phyloP scores from a whole-genome alignment of 2,113 vertebrate species.

The Mirounga angustirostris region DNA sequence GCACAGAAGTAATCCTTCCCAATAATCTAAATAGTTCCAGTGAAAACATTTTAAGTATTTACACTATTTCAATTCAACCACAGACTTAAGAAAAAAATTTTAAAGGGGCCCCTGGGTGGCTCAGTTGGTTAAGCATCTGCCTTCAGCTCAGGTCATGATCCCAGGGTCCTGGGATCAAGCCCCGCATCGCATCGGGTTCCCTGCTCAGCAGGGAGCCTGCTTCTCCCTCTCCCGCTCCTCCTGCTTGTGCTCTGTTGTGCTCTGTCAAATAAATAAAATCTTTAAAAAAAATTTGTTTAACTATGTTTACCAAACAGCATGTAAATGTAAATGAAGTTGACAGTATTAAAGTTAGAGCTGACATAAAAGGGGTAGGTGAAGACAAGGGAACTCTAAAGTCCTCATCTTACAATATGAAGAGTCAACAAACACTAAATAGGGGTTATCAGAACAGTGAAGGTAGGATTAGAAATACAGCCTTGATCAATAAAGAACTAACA shows the following conservation, averaged over 20 bases:
- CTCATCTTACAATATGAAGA: not conserved
- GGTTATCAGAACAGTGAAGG: not conserved
- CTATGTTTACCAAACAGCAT: not conserved
- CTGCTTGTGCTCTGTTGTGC: not conserved
- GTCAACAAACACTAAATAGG: not conserved
- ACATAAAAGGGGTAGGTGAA: not conserved
- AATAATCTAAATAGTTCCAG: not conserved
- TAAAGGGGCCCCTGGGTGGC: not conserved
- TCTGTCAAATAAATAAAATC: not conserved
- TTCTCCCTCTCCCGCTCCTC: not conserved
- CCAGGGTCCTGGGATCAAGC: not conserved
- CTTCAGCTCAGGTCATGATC: not conserved
- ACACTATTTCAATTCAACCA: slow-evolving; percentile 18
- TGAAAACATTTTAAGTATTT: not conserved
- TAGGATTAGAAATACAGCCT: not conserved
- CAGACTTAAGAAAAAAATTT: not conserved
- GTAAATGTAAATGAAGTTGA: not conserved
- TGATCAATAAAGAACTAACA: not conserved
- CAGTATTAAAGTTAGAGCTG: not conserved
- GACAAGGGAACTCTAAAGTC: not conserved
- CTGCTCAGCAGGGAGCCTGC: not conserved
- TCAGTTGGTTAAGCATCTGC: not conserved
- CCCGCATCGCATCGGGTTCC: not conserved
- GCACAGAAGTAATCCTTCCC: not conserved
- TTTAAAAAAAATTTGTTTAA: not conserved